Conservation (phyloP, 2,797 vertebrate species). For the Sciurus vulgaris region DNA sequence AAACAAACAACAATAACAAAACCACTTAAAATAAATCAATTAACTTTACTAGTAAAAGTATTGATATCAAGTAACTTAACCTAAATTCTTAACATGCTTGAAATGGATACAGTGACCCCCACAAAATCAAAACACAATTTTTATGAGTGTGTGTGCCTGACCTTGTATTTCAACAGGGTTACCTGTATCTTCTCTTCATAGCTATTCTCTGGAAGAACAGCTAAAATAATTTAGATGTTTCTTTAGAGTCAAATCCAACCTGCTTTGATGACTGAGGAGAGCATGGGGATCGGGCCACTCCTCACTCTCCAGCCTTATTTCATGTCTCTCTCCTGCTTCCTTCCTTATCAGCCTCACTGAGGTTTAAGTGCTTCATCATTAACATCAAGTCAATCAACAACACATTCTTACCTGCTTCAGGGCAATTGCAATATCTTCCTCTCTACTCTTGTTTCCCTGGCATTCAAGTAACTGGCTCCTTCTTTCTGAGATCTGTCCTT, state of each 20-base stretch:
- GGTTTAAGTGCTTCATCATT: background rate
- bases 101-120: background rate
- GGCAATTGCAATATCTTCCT: background rate
- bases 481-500: background rate
- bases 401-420: background rate
- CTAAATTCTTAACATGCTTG: background rate
- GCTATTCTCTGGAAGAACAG: background rate
- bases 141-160: background rate
- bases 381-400: no score
- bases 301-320: background rate
- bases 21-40: background rate
- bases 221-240: background rate
- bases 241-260: constrained; percentile 5
- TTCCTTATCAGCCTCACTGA: background rate
- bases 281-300: fast-evolving
- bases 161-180: background rate
- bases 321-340: background rate
- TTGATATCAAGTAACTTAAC: background rate
- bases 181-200: background rate
- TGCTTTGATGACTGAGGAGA: background rate
- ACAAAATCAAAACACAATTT: background rate
- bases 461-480: background rate
- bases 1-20: constrained; percentile 39
- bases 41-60: background rate
- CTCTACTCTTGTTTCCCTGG: background rate